Conservation (phyloP, 2,797 vertebrate species). For the Labroides dimidiatus region DNA sequence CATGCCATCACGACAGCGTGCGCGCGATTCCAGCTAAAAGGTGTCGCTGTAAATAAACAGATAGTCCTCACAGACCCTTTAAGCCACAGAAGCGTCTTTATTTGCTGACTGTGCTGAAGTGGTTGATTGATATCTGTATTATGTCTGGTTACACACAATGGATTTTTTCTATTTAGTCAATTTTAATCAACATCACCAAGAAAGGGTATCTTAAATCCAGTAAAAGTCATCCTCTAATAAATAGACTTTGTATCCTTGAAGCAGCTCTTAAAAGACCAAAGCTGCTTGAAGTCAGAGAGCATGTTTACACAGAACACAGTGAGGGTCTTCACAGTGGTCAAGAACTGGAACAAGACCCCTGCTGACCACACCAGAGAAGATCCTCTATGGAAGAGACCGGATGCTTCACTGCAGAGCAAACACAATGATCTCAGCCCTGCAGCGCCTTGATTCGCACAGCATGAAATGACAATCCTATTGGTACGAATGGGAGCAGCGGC, state of each 20-base stretch:
- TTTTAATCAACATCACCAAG: not conserved
- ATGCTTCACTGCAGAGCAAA: conserved; percentile 44
- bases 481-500: conserved; percentile 45
- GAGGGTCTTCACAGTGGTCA: conserved; percentile 37
- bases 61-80: too few relatives aligned
- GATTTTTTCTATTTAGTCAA: too few relatives aligned
- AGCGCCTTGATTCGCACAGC: conserved; percentile 60
- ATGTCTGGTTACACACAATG: too few relatives aligned
- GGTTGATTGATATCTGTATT: too few relatives aligned
- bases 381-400: conserved; percentile 44
- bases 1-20: too few relatives aligned
- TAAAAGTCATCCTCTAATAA: conserved; percentile 15
- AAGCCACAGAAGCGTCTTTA: too few relatives aligned
- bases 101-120: too few relatives aligned
- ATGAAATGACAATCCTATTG: conserved; percentile 59
- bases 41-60: too few relatives aligned
- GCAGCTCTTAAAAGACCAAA: conserved; percentile 26
- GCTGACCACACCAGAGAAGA: conserved; percentile 41
- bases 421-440: conserved; percentile 34
- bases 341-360: conserved; percentile 36
- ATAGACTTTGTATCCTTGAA: conserved; percentile 20
- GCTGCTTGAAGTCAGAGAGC: conserved; percentile 3
- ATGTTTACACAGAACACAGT: conserved; percentile 30
- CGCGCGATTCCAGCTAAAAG: too few relatives aligned
- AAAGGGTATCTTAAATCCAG: not conserved